These are phyloP conservation scores for Myxocyprinus asiaticus DNA, from an alignment of 2,113 vertebrate species.

Conservation along the genomic window DNA sequence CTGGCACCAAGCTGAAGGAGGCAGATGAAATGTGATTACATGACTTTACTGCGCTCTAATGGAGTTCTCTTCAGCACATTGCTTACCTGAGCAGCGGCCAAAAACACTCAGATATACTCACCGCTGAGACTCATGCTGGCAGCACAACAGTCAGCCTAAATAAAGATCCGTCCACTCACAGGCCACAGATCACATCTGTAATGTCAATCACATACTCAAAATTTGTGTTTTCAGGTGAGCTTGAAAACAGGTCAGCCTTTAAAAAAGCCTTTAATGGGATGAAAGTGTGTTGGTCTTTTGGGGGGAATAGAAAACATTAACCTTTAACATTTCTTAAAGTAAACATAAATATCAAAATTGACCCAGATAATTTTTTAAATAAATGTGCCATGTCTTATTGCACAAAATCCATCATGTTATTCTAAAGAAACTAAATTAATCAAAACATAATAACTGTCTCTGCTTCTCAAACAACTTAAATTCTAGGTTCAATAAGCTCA, in stretches of 20 bases:
- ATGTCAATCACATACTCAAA: background rate
- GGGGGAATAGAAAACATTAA: no score
- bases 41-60: constrained; percentile 25
- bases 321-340: no score
- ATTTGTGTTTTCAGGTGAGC: background rate
- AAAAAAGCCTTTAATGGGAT: no score
- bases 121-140: constrained; percentile 9
- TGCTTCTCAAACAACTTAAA: no score
- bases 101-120: background rate
- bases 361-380: no score
- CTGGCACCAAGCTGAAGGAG: constrained; percentile 15
- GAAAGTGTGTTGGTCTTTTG: no score
- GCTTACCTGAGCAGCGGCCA: constrained; percentile 6
- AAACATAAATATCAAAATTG: no score
- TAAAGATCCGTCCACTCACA: background rate
- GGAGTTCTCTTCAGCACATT: background rate
- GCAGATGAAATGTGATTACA: constrained; percentile 34
- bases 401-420: no score
- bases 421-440: no score
- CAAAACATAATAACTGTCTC: no score
- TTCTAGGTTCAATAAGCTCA: no score
- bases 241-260: background rate
- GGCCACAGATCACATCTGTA: background rate
- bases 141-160: background rate
- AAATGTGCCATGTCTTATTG: no score